phyloP scores from a whole-genome alignment of 2,113 vertebrate genomes.

The Melospiza georgiana region DNA sequence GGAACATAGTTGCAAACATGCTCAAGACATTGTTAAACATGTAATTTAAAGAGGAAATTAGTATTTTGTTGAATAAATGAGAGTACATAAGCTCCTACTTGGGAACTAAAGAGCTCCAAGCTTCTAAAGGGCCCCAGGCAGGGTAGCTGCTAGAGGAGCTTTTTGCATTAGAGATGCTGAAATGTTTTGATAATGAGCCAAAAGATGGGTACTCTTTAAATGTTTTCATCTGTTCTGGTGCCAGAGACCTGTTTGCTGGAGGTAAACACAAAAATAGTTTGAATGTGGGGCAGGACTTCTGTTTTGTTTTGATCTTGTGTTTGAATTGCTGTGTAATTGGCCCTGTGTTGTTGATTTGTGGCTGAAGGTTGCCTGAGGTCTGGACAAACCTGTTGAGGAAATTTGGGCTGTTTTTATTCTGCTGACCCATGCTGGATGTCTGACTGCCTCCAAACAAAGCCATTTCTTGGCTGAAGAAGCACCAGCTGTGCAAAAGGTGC shows the following conservation, averaged over 20 bases:
- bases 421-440: not conserved
- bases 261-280: not conserved
- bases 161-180: not conserved
- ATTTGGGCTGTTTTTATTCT: not conserved
- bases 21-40: not conserved
- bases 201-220: not conserved
- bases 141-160: not conserved
- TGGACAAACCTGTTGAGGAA: not conserved
- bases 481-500: not conserved
- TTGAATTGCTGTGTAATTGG: not conserved
- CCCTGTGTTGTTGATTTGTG: not conserved
- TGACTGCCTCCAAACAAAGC: not conserved
- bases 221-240: not conserved
- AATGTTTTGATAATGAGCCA: not conserved
- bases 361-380: not conserved
- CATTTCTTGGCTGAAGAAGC: not conserved
- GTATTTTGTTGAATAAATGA: constrained; percentile 8
- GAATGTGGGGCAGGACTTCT: not conserved
- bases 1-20: not conserved
- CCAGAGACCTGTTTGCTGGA: not conserved
- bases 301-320: constrained; percentile 14
- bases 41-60: constrained; percentile 35
- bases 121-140: not conserved
- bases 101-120: not conserved
- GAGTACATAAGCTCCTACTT: not conserved